Evolutionary conservation across 2,888 invertebrate genomes (phyloP).

Genomic region (Dicyrtomina minuta): DNA sequence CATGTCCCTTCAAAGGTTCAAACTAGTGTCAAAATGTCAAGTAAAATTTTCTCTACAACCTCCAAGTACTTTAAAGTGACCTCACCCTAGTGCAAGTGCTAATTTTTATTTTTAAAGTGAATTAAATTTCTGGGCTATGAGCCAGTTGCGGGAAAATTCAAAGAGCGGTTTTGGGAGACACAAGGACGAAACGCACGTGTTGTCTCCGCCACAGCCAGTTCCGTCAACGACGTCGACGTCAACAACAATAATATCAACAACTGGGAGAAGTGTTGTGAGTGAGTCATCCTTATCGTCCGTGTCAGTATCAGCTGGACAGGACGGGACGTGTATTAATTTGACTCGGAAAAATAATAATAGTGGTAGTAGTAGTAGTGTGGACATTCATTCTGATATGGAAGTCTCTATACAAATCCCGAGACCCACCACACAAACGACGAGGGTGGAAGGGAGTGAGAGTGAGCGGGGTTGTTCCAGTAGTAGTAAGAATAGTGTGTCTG

Average conservation of each 20-base stretch:
- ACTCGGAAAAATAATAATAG: not conserved
- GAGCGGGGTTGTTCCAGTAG: not conserved
- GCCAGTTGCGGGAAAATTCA: slow-evolving; percentile 49
- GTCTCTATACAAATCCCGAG: slow-evolving; percentile 5
- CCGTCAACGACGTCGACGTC: not conserved
- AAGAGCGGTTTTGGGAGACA: too few relatives aligned
- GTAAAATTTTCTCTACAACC: not conserved
- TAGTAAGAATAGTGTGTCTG: too few relatives aligned
- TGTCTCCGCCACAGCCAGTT: too few relatives aligned
- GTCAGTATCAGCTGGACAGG: too few relatives aligned
- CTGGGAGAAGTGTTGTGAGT: not conserved
- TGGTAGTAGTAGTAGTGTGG: not conserved
- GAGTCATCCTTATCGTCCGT: not conserved
- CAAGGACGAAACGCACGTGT: slow-evolving; percentile 29
- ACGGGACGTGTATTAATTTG: too few relatives aligned
- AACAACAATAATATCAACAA: slow-evolving; percentile 2
- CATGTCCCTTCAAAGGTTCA: not conserved
- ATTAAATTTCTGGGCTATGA: slow-evolving; percentile 36
- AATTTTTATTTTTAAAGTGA: not conserved
- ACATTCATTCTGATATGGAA: not conserved
- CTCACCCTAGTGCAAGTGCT: not conserved
- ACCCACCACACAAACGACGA: too few relatives aligned
- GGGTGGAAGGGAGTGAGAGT: not conserved
- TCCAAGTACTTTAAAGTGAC: not conserved
- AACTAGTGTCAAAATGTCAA: not conserved